phyloP scores from a whole-genome alignment of 2,888 invertebrate genomes.

The Macaria notata region DNA sequence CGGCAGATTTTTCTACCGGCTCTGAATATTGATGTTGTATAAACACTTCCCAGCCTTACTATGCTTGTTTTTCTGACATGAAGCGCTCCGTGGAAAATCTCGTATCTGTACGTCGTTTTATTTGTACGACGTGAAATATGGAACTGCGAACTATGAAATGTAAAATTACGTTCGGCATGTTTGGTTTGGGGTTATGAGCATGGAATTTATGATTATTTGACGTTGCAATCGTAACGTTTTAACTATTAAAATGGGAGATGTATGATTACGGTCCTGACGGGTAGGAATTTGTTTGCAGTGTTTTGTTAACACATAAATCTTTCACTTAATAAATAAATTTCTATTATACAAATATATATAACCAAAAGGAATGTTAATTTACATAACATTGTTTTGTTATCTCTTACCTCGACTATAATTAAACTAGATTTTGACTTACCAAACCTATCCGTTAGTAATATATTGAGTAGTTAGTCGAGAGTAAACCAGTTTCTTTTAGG shows the following conservation, averaged over 20 bases:
- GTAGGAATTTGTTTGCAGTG: too few relatives aligned
- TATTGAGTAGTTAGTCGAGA: too few relatives aligned
- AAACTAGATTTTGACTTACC: too few relatives aligned
- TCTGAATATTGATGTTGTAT: conserved; percentile 68
- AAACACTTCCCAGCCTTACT: conserved; percentile 42
- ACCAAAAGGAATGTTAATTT: too few relatives aligned
- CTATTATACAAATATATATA: too few relatives aligned
- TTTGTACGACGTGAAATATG: conserved; percentile 28
- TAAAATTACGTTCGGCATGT: conserved; percentile 15
- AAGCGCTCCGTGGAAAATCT: conserved; percentile 37
- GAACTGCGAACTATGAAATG: conserved; percentile 21
- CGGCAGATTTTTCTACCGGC: conserved; percentile 61
- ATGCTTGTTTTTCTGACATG: conserved; percentile 41
- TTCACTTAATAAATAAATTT: too few relatives aligned
- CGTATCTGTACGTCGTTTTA: conserved; percentile 29
- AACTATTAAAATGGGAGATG: background rate
- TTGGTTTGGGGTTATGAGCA: conserved; percentile 11
- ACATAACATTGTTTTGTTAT: too few relatives aligned
- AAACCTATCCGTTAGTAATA: too few relatives aligned
- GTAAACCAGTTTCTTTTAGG: too few relatives aligned
- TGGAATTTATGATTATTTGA: conserved; percentile 2
- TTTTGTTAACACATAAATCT: too few relatives aligned
- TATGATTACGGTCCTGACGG: too few relatives aligned
- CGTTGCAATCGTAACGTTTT: background rate
- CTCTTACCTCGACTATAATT: too few relatives aligned